These are phyloP conservation scores for Ictidomys tridecemlineatus DNA, from an alignment of 2,113 vertebrate genomes.

Conservation along the genomic window DNA sequence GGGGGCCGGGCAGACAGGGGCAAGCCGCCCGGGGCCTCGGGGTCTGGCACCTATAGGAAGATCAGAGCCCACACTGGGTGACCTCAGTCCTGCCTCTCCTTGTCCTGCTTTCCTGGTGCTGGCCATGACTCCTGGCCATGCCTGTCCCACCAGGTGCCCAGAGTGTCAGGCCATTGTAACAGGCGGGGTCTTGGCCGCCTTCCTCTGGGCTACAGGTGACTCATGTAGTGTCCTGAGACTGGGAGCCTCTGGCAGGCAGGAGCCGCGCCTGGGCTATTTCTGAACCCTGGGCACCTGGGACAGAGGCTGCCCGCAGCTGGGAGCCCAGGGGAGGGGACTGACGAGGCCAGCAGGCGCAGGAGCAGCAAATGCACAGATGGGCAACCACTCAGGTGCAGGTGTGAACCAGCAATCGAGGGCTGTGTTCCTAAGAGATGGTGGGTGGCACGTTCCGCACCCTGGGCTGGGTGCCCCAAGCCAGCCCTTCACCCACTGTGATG, in stretches of 20 bases:
- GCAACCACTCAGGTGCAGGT: accelerated
- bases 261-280: not conserved
- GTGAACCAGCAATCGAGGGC: not conserved
- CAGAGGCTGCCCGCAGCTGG: not conserved
- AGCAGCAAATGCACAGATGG: accelerated
- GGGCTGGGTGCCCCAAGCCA: not conserved
- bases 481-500: not conserved
- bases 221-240: not conserved
- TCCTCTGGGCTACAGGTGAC: not conserved
- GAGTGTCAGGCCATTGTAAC: too few species aligned
- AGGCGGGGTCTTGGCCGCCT: not conserved
- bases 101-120: not conserved
- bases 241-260: not conserved
- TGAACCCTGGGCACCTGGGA: not conserved
- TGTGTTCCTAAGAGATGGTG: not conserved
- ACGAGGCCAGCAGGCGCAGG: accelerated
- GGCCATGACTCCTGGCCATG: not conserved
- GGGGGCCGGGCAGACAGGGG: not conserved
- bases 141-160: not conserved
- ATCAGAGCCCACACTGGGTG: not conserved
- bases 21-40: accelerated
- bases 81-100: not conserved
- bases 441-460: not conserved
- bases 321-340: not conserved
- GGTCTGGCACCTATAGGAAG: accelerated